A percentile compares a stretch with the other conserved stretches of the same genome.
Conservation (phyloP, 2,797 vertebrate species). For the Eidolon dupreanum region DNA sequence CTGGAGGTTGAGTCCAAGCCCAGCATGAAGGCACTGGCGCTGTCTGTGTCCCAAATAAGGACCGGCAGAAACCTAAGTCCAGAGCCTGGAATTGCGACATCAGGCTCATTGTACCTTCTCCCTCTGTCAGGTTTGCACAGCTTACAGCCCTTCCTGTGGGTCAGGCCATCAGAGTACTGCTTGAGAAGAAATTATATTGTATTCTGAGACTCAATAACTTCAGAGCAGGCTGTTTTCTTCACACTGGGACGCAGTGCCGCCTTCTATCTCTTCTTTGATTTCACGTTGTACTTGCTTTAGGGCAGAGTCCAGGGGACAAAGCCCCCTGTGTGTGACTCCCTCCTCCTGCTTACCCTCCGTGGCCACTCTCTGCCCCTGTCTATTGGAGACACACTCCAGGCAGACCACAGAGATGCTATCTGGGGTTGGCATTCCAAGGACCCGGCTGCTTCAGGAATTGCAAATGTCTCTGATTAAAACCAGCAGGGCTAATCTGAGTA, state of each 20-base stretch:
- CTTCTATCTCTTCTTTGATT: background rate
- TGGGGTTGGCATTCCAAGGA: constrained; percentile 49
- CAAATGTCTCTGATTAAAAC: constrained; percentile 64
- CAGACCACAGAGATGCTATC: background rate
- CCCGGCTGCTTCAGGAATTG: background rate
- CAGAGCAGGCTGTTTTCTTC: constrained; percentile 63
- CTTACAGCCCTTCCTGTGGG: constrained; percentile 38
- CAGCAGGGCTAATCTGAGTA: constrained; percentile 47
- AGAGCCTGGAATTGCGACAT: background rate
- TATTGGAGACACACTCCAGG: background rate
- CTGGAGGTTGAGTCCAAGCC: background rate
- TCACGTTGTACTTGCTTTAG: constrained; percentile 31
- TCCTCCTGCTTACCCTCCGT: background rate
- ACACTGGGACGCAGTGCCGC: constrained; percentile 14
- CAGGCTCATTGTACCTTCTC: background rate
- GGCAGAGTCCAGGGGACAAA: constrained; percentile 36
- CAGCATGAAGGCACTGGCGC: fast-evolving
- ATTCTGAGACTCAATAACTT: background rate
- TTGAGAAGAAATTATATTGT: constrained; percentile 66
- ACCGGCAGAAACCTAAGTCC: background rate
- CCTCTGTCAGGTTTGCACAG: background rate
- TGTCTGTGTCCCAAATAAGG: background rate
- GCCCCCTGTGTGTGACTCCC: constrained; percentile 10
- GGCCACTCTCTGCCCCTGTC: background rate
- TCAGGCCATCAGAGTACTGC: constrained; percentile 26